A percentile compares a stretch with the other conserved stretches of the same genome.
Conservation (phyloP, 2,113 vertebrate species). For the Petrocephalus zakoni region DNA sequence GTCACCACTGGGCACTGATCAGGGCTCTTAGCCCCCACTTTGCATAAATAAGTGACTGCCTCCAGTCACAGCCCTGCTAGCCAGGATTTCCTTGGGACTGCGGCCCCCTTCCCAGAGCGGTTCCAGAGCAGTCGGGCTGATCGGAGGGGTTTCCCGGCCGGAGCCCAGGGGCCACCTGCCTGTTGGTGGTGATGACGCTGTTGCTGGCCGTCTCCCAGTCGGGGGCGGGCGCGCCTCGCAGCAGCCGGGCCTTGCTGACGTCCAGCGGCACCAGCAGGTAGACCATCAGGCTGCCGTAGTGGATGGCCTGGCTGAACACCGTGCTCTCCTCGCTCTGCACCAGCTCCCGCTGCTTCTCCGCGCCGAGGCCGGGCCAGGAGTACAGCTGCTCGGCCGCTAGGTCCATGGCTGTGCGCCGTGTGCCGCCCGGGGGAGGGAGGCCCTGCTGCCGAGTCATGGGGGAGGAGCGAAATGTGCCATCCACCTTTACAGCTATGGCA, state of each 20-base stretch:
- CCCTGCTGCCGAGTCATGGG: slow-evolving; percentile 55
- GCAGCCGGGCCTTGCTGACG: slow-evolving; percentile 88
- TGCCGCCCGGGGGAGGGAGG: slow-evolving; percentile 28
- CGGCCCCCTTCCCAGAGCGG: not conserved
- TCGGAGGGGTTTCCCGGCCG: not conserved
- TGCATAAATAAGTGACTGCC: not conserved
- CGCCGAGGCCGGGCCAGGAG: slow-evolving; percentile 77
- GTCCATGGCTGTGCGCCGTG: slow-evolving; percentile 87
- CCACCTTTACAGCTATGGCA: not conserved
- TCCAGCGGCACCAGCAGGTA: slow-evolving; percentile 90
- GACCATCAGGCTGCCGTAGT: slow-evolving; percentile 98
- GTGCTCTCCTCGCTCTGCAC: slow-evolving; percentile 93
- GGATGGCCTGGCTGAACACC: slow-evolving; percentile 97
- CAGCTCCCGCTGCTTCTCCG: slow-evolving; percentile 82
- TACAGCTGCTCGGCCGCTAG: slow-evolving; percentile 87
- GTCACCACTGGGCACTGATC: not conserved
- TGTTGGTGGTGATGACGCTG: slow-evolving; percentile 88
- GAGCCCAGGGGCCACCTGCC: slow-evolving; percentile 51
- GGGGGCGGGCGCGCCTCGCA: slow-evolving; percentile 68
- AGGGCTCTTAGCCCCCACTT: not conserved
- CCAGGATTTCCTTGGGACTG: not conserved
- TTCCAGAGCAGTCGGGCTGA: not conserved
- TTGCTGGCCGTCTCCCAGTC: slow-evolving; percentile 99
- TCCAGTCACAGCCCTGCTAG: not conserved
- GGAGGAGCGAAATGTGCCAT: slow-evolving; percentile 1